Evolutionary conservation across 2,888 invertebrate species (phyloP).

Genomic region (Agrenia bidenticulata): DNA sequence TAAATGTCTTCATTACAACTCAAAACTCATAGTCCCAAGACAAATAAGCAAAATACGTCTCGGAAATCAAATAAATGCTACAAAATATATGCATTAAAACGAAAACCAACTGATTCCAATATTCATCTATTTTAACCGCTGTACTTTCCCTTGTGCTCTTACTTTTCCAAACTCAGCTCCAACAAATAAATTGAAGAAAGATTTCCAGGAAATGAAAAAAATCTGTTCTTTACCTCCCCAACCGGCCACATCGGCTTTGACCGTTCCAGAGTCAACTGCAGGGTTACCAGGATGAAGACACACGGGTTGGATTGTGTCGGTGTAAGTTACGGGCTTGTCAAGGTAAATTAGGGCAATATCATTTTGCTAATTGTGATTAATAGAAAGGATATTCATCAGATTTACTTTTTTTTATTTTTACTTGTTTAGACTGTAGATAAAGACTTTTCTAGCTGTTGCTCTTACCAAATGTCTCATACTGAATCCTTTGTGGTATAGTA

Average conservation of each 20-base stretch:
- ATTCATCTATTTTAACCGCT: too few species aligned
- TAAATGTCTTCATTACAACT: too few species aligned
- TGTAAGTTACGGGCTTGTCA: slow-evolving; percentile 38
- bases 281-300: slow-evolving; percentile 46
- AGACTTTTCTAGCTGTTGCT: background rate
- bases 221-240: slow-evolving; percentile 35
- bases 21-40: too few species aligned
- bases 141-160: too few species aligned
- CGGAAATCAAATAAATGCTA: too few species aligned
- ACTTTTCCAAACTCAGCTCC: too few species aligned
- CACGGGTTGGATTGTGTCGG: slow-evolving; percentile 39
- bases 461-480: slow-evolving; percentile 54
- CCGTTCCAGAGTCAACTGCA: slow-evolving; percentile 27
- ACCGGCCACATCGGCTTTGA: slow-evolving; percentile 43
- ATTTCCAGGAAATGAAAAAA: slow-evolving; percentile 8
- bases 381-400: too few species aligned
- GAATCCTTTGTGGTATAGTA: slow-evolving; percentile 48
- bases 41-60: too few species aligned
- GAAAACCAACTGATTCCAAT: too few species aligned
- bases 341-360: slow-evolving; percentile 70
- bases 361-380: slow-evolving; percentile 18
- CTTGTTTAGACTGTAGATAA: background rate
- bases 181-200: too few species aligned
- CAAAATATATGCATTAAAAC: too few species aligned
- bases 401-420: too few species aligned